These are phyloP conservation scores for Amphilophus citrinellus DNA, from an alignment of 2,113 vertebrate species.

Conservation along the genomic window DNA sequence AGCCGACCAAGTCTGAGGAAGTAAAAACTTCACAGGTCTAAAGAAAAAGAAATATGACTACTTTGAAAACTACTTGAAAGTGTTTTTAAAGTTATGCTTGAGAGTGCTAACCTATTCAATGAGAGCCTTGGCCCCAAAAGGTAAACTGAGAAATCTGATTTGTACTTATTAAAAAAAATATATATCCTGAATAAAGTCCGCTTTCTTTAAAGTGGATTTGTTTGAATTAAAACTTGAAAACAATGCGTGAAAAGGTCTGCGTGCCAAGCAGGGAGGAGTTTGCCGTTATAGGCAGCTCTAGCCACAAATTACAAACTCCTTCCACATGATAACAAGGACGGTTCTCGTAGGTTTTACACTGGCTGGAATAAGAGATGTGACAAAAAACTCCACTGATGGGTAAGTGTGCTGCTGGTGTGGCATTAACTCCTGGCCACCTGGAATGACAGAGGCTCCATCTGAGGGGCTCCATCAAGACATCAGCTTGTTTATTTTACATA, in stretches of 20 bases:
- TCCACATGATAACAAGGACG: slow-evolving; percentile 21
- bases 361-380: slow-evolving; percentile 65
- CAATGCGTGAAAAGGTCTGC: background rate
- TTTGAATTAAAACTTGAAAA: slow-evolving; percentile 34
- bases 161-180: slow-evolving; percentile 28
- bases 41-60: slow-evolving; percentile 21
- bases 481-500: slow-evolving; percentile 68
- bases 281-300: background rate
- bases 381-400: slow-evolving; percentile 48
- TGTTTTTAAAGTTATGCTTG: slow-evolving; percentile 24
- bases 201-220: background rate
- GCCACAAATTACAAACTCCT: slow-evolving; percentile 3
- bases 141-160: slow-evolving; percentile 42
- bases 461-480: slow-evolving; percentile 53
- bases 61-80: slow-evolving; percentile 37
- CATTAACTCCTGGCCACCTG: slow-evolving; percentile 54
- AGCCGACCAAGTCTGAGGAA: background rate
- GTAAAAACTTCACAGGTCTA: background rate
- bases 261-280: slow-evolving; percentile 9
- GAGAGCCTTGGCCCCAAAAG: slow-evolving; percentile 22
- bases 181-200: background rate
- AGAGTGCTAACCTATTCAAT: slow-evolving; percentile 17
- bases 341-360: slow-evolving; percentile 41
- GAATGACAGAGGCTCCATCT: slow-evolving; percentile 39
- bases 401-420: slow-evolving; percentile 26